phyloP scores from a whole-genome alignment of 2,888 invertebrate species.

The Polyploca ridens region DNA sequence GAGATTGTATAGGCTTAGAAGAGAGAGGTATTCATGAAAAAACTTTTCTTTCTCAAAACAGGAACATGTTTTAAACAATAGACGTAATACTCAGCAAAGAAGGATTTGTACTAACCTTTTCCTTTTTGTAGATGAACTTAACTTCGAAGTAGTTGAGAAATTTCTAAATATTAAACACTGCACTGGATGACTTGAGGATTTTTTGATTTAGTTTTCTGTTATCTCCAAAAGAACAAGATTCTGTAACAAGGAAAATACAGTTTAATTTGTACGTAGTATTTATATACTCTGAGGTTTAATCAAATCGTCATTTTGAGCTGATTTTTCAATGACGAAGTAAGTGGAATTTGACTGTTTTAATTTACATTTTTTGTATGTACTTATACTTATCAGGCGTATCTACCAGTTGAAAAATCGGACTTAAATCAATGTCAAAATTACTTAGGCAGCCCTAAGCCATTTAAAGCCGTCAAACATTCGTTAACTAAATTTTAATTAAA shows the following conservation, averaged over 20 bases:
- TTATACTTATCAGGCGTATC: too few species aligned
- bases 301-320: neutral
- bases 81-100: neutral
- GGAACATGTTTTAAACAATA: neutral
- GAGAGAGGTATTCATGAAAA: neutral
- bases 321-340: too few species aligned
- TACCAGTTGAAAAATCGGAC: too few species aligned
- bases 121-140: constrained; percentile 10
- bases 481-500: neutral
- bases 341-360: too few species aligned
- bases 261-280: too few species aligned
- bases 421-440: too few species aligned
- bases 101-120: constrained; percentile 13
- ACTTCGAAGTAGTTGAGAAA: constrained; percentile 10
- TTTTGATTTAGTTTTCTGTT: constrained; percentile 34
- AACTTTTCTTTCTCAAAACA: neutral
- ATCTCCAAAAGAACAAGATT: constrained; percentile 32
- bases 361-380: too few species aligned
- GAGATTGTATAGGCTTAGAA: too few species aligned
- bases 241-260: constrained; percentile 42
- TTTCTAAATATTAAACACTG: constrained; percentile 15
- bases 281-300: too few species aligned
- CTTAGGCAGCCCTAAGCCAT: too few species aligned
- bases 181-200: constrained; percentile 21
- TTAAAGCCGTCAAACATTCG: neutral